Conservation (phyloP, 2,888 invertebrate species). For the Leucophenga maculata region DNA sequence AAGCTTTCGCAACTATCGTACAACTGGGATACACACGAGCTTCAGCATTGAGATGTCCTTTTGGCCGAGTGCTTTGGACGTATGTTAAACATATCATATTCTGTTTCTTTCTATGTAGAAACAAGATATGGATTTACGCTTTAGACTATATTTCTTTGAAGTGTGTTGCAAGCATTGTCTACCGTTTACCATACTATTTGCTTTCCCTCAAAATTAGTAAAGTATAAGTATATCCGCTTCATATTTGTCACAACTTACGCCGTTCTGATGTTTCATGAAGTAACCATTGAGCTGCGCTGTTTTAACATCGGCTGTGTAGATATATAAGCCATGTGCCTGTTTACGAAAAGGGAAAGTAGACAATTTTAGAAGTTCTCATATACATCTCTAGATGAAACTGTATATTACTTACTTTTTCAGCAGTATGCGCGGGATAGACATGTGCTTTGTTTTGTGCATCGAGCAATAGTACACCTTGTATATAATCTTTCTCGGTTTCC, state of each 20-base stretch:
- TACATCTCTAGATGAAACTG: not conserved
- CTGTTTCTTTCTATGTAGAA: too few relatives aligned
- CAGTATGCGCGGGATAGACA: constrained; percentile 78
- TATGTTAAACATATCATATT: too few relatives aligned
- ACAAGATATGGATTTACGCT: too few relatives aligned
- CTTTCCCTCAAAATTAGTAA: too few relatives aligned
- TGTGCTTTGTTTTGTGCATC: constrained; percentile 79
- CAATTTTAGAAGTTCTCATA: not conserved
- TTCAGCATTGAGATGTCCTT: not conserved
- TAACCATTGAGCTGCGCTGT: constrained; percentile 78
- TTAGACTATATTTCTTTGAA: too few relatives aligned
- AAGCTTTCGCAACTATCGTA: too few relatives aligned
- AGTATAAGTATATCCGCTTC: not conserved
- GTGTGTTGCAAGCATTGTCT: too few relatives aligned
- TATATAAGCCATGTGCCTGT: constrained; percentile 74
- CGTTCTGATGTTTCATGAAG: constrained; percentile 67
- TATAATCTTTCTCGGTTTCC: constrained; percentile 80
- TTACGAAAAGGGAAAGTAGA: not conserved
- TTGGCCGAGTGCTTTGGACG: too few relatives aligned
- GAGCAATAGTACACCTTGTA: constrained; percentile 85
- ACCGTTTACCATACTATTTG: too few relatives aligned
- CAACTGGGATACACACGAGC: too few relatives aligned
- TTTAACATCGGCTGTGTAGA: constrained; percentile 78
- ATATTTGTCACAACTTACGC: constrained; percentile 51
- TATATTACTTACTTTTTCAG: constrained; percentile 59